A percentile compares a stretch with the other conserved stretches of the same genome.
Conservation (phyloP, 1,140 invertebrate species). For the Pseudomyrmex concolor region DNA sequence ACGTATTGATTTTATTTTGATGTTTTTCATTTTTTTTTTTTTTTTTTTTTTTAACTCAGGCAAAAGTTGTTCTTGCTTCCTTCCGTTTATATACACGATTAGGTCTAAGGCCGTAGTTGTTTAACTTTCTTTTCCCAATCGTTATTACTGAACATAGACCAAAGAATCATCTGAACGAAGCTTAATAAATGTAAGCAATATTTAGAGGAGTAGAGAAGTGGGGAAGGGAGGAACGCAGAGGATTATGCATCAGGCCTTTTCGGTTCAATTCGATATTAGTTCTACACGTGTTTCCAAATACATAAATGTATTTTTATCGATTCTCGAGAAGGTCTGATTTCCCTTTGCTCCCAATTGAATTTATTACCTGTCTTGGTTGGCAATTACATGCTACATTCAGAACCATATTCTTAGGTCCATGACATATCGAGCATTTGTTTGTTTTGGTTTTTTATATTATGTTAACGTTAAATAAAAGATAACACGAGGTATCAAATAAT, state of each 20-base stretch:
- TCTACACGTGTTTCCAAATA: background rate
- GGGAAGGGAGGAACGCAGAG: background rate
- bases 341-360: background rate
- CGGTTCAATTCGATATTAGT: background rate
- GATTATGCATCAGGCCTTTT: background rate
- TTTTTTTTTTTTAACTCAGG: slow-evolving; percentile 83
- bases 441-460: background rate
- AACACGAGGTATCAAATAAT: slow-evolving; percentile 16
- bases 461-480: slow-evolving; percentile 16
- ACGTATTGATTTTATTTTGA: slow-evolving; percentile 85
- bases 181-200: slow-evolving; percentile 1
- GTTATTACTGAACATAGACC: slow-evolving; percentile 5
- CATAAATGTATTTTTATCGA: background rate
- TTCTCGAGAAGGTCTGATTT: background rate
- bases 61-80: slow-evolving; percentile 80
- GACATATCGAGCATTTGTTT: slow-evolving; percentile 6
- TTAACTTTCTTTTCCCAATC: slow-evolving; percentile 67
- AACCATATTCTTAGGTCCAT: slow-evolving; percentile 26
- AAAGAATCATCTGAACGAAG: slow-evolving; percentile 40
- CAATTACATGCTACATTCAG: slow-evolving; percentile 28
- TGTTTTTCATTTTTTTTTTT: slow-evolving; percentile 72
- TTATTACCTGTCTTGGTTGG: background rate
- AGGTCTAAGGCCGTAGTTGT: slow-evolving; percentile 84
- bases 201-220: background rate
- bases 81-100: slow-evolving; percentile 83